Evolutionary conservation across 1,140 invertebrate genomes (phyloP), one percentile per base, ranked within the genome.

Genomic region (Zeugodacus cucurbitae): DNA sequence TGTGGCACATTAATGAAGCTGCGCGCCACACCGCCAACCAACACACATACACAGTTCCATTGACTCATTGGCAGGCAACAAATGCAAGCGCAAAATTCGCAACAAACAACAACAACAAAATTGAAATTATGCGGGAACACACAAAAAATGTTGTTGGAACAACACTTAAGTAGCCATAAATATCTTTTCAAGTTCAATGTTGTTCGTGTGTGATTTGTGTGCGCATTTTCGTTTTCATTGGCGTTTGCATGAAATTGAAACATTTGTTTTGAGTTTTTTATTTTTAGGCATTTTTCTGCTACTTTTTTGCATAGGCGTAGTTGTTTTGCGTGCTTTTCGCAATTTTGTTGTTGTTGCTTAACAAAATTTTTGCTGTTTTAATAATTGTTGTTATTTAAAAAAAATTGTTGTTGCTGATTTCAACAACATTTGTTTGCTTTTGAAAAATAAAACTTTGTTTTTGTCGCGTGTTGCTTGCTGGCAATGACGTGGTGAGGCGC

Each of bases 161-260:
- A 82, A 82, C 41, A 82, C 74, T 82, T 82, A 82, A 82, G 74
- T 22, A 82, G 74, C 74, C 29, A 82, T 82, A 82, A 82, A 82
- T 82, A 6, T 82, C 34, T 48, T 29, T 82, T 82, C 74, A 82
- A 82, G 74, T 82, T 86, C 85, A 58, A 58, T n/a, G n/a, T n/a
- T n/a, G n/a, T n/a, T n/a, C n/a, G n/a, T n/a, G n/a, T n/a, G n/a
- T n/a, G 85, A 57, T 86, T 86, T 86, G 48, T 58, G 29, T 86
- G 85, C 48, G 48, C 54, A 41, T 57, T 86, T 86, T 86, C 85
- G 57, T 57, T 86, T 86, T 86, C 85, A 59, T 57, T 86, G 59
- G 22, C 48, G 57, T 2, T 86, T 32, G 85, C 48, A 59, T 86
- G 85, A 86, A 86, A 86, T 59, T 86, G 57, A 86, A 59, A 86